A percentile compares a stretch with the other conserved stretches of the same genome.
Evolutionary conservation across 1,140 invertebrate genomes (phyloP).

Genomic region (Adoxophyes honmai): DNA sequence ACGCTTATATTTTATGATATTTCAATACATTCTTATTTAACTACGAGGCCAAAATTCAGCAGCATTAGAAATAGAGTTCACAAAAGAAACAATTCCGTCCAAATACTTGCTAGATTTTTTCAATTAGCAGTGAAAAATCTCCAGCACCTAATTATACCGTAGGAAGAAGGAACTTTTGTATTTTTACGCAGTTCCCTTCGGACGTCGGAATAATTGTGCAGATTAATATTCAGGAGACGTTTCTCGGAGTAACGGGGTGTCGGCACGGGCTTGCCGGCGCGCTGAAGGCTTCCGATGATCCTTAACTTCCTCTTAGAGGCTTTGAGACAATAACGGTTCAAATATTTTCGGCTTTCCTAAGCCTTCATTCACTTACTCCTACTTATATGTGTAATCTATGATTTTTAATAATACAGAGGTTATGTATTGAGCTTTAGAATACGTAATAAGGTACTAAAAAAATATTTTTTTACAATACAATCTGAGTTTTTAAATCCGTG

Average conservation of each 20-base stretch:
- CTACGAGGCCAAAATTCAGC: too few species aligned
- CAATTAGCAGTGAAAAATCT: slow-evolving; percentile 33
- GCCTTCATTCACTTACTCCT: too few species aligned
- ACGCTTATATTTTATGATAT: too few species aligned
- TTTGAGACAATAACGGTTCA: too few species aligned
- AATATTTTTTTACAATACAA: too few species aligned
- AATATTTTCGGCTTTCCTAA: too few species aligned
- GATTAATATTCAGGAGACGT: slow-evolving; percentile 32
- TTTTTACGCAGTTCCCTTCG: slow-evolving; percentile 25
- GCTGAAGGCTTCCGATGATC: slow-evolving; percentile 12
- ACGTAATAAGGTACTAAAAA: too few species aligned
- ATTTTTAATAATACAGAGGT: too few species aligned
- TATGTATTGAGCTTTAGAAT: too few species aligned
- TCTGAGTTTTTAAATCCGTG: too few species aligned
- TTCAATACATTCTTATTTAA: too few species aligned
- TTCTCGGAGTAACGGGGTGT: slow-evolving; percentile 19
- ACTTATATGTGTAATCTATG: too few species aligned
- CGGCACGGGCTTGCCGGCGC: slow-evolving; percentile 21
- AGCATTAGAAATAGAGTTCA: neutral
- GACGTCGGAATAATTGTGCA: slow-evolving; percentile 24
- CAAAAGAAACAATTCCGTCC: slow-evolving; percentile 18
- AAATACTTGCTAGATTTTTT: slow-evolving; percentile 24
- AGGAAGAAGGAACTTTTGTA: slow-evolving; percentile 25
- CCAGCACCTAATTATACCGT: slow-evolving; percentile 13
- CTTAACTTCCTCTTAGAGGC: slow-evolving; percentile 8